A percentile compares a stretch with the other conserved stretches of the same genome.
phyloP scores from a whole-genome alignment of 2,888 invertebrate genomes.

The Drosophila tanythrix region DNA sequence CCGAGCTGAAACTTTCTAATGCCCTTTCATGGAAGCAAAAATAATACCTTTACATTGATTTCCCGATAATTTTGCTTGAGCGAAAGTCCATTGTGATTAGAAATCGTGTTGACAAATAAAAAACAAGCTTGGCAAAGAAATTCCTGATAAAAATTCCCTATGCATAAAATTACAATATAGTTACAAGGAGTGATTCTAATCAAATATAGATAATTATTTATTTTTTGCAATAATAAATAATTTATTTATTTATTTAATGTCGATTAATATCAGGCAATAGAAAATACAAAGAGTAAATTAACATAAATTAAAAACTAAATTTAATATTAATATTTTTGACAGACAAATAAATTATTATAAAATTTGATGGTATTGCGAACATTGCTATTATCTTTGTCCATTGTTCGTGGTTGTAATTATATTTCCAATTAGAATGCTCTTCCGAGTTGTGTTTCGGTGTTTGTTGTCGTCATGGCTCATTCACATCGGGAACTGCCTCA shows the following conservation, averaged over 20 bases:
- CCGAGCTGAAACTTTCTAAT: background rate
- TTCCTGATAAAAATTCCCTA: background rate
- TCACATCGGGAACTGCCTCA: slow-evolving; percentile 29
- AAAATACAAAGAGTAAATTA: background rate
- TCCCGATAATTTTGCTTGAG: background rate
- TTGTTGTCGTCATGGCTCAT: slow-evolving; percentile 44
- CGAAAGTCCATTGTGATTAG: background rate
- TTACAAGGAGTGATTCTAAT: background rate
- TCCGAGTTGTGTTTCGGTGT: slow-evolving; percentile 62
- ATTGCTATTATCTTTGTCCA: slow-evolving; percentile 6
- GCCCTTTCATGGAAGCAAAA: slow-evolving; percentile 18
- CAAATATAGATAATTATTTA: background rate
- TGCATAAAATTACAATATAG: background rate
- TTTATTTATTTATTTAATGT: background rate
- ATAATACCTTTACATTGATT: background rate
- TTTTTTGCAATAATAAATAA: background rate
- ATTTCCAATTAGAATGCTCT: slow-evolving; percentile 74
- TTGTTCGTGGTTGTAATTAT: slow-evolving; percentile 29
- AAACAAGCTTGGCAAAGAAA: background rate
- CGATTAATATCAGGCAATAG: background rate
- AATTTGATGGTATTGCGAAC: background rate
- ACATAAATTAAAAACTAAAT: background rate
- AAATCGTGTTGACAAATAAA: background rate
- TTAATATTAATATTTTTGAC: background rate
- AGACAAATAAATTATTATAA: background rate